Conservation (phyloP, 2,797 vertebrate genomes). For the Todus mexicanus region DNA sequence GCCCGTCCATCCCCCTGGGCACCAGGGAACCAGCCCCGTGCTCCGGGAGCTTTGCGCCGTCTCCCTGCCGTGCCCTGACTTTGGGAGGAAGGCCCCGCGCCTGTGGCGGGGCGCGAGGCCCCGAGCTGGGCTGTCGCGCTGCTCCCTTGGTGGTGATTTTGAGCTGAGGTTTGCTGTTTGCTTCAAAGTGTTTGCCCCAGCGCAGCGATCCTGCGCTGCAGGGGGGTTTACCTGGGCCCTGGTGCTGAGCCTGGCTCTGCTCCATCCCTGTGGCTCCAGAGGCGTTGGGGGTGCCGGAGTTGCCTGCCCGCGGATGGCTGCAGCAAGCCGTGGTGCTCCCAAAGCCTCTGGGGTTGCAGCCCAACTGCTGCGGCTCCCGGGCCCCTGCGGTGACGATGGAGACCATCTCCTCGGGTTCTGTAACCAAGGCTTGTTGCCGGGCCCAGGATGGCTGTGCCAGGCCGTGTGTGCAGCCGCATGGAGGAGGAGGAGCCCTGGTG, state of each 20-base stretch:
- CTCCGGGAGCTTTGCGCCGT: neutral
- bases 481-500: neutral
- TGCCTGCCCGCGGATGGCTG: neutral
- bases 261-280: fast-evolving
- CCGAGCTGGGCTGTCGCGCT: fast-evolving
- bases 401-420: neutral
- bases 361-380: neutral
- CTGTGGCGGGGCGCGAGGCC: fast-evolving
- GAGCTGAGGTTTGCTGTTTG: neutral
- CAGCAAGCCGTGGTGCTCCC: neutral
- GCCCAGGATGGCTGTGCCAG: neutral
- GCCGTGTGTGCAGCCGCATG: neutral
- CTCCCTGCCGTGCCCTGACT: fast-evolving
- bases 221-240: neutral
- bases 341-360: fast-evolving
- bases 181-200: neutral
- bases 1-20: fast-evolving
- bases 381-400: neutral
- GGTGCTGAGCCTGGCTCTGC: neutral
- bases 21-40: fast-evolving
- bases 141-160: neutral
- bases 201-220: fast-evolving
- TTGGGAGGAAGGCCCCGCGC: neutral
- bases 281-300: neutral
- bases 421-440: neutral